A percentile compares a stretch with the other conserved stretches of the same genome.
These are phyloP conservation scores for Notothenia rossii DNA, from an alignment of 2,113 vertebrate genomes.

Conservation along the genomic window DNA sequence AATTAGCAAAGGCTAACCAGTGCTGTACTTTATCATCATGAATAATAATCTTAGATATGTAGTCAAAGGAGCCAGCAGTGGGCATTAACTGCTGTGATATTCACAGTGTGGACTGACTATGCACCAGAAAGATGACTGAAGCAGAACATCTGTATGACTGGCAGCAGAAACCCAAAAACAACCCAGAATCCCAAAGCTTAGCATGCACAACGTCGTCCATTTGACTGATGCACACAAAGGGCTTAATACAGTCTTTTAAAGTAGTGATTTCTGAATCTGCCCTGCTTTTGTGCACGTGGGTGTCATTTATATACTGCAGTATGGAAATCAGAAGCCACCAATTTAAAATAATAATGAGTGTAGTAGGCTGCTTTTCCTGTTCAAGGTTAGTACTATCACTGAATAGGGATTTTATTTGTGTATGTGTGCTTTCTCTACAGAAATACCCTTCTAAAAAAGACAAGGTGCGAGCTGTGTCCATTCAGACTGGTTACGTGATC, in stretches of 20 bases:
- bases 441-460: conserved; percentile 96
- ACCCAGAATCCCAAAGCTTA: neutral
- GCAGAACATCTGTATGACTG: conserved; percentile 23
- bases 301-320: neutral
- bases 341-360: neutral
- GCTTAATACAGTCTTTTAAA: neutral
- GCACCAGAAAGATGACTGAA: conserved; percentile 15
- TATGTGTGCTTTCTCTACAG: conserved; percentile 75
- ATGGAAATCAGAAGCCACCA: neutral
- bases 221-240: neutral
- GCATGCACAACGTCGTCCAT: neutral
- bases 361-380: neutral
- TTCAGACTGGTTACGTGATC: conserved; percentile 95
- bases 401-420: neutral
- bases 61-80: conserved; percentile 34
- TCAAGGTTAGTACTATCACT: neutral
- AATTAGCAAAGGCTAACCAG: conserved; percentile 53
- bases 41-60: conserved; percentile 52
- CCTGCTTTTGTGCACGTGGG: neutral
- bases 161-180: conserved; percentile 8
- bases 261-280: neutral
- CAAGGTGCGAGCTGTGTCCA: conserved; percentile 93
- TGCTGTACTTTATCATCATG: conserved; percentile 37
- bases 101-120: conserved; percentile 3
- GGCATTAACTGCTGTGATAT: conserved; percentile 20